Conservation (phyloP, 2,113 vertebrate genomes). For the Hippopotamus amphibius region DNA sequence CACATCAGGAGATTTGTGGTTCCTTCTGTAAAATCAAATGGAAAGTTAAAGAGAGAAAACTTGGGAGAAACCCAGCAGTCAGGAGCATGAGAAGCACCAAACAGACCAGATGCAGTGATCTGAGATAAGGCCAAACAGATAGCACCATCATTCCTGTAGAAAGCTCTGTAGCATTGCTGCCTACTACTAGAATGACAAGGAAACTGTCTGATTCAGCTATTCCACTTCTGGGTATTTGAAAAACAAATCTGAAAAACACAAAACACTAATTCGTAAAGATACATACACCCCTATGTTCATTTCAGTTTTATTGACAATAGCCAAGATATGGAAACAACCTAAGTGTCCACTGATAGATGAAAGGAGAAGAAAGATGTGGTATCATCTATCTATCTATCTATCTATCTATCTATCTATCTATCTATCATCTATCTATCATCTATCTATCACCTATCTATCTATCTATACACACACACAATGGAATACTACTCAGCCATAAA, state of each 20-base stretch:
- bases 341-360: no score
- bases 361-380: background rate
- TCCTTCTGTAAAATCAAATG: slow-evolving; percentile 25
- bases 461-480: background rate
- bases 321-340: background rate
- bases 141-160: background rate
- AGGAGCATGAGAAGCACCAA: background rate
- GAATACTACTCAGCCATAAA: background rate
- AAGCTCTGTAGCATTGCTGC: background rate
- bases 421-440: no score
- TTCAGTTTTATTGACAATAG: background rate
- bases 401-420: no score
- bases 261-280: background rate
- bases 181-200: background rate
- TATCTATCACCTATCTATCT: no score
- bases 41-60: background rate
- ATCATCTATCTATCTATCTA: no score
- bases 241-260: background rate
- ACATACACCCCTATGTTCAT: background rate
- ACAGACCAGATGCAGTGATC: background rate
- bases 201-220: background rate
- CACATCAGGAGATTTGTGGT: background rate
- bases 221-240: background rate
- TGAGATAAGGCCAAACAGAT: background rate
- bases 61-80: background rate